Evolutionary conservation across 2,113 vertebrate species (phyloP).

Genomic region (Puntigrus tetrazona): DNA sequence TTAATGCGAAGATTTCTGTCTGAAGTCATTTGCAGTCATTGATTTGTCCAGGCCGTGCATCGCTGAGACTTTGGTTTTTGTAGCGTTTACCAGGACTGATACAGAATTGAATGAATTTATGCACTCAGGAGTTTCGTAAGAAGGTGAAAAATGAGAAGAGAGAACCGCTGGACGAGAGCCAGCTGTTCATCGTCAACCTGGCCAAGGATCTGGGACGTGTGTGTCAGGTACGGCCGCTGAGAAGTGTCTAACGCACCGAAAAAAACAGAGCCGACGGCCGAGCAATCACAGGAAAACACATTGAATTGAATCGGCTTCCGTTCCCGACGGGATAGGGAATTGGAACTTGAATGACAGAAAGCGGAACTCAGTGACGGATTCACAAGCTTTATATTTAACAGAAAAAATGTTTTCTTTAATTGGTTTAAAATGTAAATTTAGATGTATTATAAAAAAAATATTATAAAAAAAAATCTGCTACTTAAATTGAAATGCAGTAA

Average conservation of each 20-base stretch:
- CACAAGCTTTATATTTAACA: too few relatives aligned
- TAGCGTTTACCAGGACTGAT: background rate
- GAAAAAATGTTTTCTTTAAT: too few relatives aligned
- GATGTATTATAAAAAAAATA: background rate
- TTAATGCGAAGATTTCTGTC: background rate
- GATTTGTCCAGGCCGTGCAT: background rate
- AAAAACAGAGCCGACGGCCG: background rate
- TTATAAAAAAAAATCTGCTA: background rate
- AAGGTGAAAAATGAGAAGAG: conserved; percentile 66
- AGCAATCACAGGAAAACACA: background rate
- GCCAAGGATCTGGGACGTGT: conserved; percentile 74
- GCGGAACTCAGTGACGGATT: background rate
- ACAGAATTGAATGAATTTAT: background rate
- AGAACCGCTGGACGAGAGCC: conserved; percentile 73
- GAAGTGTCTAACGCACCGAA: background rate
- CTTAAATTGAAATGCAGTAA: background rate
- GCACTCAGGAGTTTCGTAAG: conserved; percentile 70
- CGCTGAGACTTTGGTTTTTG: background rate
- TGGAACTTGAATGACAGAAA: background rate
- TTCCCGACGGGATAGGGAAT: background rate
- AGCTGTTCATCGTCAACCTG: conserved; percentile 74
- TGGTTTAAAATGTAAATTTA: background rate
- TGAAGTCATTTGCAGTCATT: background rate
- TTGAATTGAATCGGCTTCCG: background rate
- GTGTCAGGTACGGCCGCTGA: conserved; percentile 70